phyloP scores from a whole-genome alignment of 2,113 vertebrate species.

The Lophotis ruficrista region DNA sequence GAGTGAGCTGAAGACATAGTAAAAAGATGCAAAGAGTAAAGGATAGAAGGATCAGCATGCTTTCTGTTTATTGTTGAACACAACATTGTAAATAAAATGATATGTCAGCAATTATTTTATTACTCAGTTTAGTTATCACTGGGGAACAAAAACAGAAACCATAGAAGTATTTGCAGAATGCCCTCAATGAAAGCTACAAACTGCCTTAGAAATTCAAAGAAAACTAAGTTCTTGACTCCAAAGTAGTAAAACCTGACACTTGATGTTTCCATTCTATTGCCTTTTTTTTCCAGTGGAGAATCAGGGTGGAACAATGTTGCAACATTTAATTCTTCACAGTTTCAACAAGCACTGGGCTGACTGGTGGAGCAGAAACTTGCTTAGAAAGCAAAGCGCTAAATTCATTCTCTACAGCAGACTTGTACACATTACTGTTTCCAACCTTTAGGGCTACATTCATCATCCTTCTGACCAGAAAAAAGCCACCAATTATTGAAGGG shows the following conservation, averaged over 20 bases:
- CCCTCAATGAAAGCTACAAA: background rate
- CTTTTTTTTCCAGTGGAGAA: background rate
- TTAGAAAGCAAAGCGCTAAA: slow-evolving; percentile 47
- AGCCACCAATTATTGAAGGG: background rate
- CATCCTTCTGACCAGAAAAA: slow-evolving; percentile 29
- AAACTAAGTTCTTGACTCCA: background rate
- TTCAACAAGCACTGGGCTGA: background rate
- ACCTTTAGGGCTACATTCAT: slow-evolving; percentile 42
- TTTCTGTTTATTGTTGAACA: background rate
- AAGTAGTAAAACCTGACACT: background rate
- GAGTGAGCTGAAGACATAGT: background rate
- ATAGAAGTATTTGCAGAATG: background rate
- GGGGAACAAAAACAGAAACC: background rate
- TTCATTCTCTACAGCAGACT: background rate
- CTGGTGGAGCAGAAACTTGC: slow-evolving; percentile 6
- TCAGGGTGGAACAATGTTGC: slow-evolving; percentile 1
- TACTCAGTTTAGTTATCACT: slow-evolving; percentile 6
- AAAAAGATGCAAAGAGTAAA: background rate
- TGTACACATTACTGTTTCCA: slow-evolving; percentile 22
- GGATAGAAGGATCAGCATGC: background rate
- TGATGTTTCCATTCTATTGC: background rate
- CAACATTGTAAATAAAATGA: background rate
- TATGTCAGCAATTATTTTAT: slow-evolving; percentile 15
- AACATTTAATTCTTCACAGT: slow-evolving; percentile 2
- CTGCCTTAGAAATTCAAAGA: slow-evolving; percentile 3